Percentiles rank a stretch among this genome's conserved stretches.
Conservation (phyloP, 2,113 vertebrate genomes). For the Mormoops blainvillei region DNA sequence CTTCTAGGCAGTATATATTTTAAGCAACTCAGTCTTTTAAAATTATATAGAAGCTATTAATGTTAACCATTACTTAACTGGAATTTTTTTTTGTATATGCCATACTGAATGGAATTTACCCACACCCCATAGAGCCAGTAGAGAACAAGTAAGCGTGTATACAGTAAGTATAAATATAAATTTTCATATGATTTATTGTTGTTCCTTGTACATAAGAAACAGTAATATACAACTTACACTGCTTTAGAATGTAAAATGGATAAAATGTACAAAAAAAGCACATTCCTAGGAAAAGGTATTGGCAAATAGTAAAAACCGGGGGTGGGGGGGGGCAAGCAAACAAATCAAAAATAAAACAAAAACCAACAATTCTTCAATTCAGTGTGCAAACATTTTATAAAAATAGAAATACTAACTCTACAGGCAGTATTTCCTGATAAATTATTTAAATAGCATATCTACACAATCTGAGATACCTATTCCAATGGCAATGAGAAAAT, state of each 20-base stretch:
- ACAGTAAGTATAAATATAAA: slow-evolving; percentile 77
- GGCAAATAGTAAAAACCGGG: slow-evolving; percentile 83
- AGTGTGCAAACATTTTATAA: slow-evolving; percentile 99
- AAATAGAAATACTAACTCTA: slow-evolving; percentile 96
- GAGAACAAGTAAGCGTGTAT: slow-evolving; percentile 42
- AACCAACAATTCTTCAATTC: slow-evolving; percentile 88
- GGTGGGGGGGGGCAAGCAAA: slow-evolving; percentile 76
- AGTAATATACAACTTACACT: slow-evolving; percentile 82
- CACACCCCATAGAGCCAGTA: background rate
- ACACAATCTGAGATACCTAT: slow-evolving; percentile 92
- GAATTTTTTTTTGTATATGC: background rate
- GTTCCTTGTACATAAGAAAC: slow-evolving; percentile 81
- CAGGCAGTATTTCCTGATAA: slow-evolving; percentile 95
- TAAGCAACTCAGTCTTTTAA: background rate
- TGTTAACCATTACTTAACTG: background rate
- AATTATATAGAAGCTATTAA: background rate
- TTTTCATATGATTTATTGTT: slow-evolving; percentile 82
- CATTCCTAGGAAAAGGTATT: slow-evolving; percentile 80
- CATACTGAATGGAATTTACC: background rate
- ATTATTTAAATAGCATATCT: slow-evolving; percentile 99
- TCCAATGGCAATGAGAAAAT: slow-evolving; percentile 91
- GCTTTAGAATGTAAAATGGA: slow-evolving; percentile 86
- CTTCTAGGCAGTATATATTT: background rate
- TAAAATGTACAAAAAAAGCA: slow-evolving; percentile 93
- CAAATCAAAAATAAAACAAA: slow-evolving; percentile 82